phyloP scores from a whole-genome alignment of 2,113 vertebrate genomes.

The Malaclemys terrapin region DNA sequence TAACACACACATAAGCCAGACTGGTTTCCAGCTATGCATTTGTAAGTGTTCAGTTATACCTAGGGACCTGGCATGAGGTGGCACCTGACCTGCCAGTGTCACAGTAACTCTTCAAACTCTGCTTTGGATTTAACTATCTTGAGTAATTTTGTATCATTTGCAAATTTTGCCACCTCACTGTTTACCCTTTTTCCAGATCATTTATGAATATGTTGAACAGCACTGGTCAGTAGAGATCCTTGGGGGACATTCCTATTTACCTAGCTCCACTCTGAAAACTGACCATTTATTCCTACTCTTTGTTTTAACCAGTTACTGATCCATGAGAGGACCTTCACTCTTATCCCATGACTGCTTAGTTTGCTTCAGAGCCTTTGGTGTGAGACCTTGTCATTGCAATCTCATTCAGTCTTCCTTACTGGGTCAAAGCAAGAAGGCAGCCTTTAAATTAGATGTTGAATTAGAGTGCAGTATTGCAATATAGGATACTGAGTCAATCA shows the following conservation, averaged over 20 bases:
- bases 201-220: background rate
- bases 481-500: constrained; percentile 59
- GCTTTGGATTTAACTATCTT: background rate
- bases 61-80: background rate
- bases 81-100: background rate
- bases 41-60: background rate
- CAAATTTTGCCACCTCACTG: background rate
- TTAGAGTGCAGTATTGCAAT: constrained; percentile 48
- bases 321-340: background rate
- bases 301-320: background rate
- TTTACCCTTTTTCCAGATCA: background rate
- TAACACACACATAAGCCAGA: background rate
- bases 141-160: background rate
- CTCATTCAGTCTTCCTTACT: constrained; percentile 44
- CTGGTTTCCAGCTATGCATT: background rate
- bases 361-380: background rate
- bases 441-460: constrained; percentile 61
- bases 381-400: background rate
- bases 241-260: background rate
- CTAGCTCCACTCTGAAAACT: background rate
- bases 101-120: background rate
- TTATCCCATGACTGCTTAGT: background rate
- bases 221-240: background rate
- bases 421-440: constrained; percentile 33
- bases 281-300: background rate